A percentile compares a stretch with the other conserved stretches of the same genome.
Evolutionary conservation across 2,797 vertebrate species (phyloP).

Genomic region (Phyllotis vaccarum): DNA sequence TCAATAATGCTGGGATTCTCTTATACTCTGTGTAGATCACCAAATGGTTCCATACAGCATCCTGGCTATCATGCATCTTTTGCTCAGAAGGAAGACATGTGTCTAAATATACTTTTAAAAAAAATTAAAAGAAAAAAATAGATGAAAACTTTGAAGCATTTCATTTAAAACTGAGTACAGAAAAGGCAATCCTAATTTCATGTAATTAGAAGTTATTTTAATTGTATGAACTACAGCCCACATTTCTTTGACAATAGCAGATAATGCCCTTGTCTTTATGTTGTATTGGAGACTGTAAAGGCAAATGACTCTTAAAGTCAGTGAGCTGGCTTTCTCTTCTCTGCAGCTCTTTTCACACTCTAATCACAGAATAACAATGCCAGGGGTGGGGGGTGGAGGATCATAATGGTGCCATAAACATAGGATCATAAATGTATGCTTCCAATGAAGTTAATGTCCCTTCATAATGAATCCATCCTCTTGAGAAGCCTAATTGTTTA

Average conservation of each 20-base stretch:
- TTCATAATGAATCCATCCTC: constrained; percentile 45
- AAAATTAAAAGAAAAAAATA: neutral
- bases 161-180: constrained; percentile 27
- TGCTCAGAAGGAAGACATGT: neutral
- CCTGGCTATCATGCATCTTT: neutral
- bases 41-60: neutral
- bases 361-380: constrained; percentile 51
- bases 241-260: constrained; percentile 64
- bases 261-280: constrained; percentile 41
- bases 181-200: constrained; percentile 55
- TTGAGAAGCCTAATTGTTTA: constrained; percentile 53
- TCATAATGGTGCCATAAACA: constrained; percentile 58
- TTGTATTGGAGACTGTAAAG: constrained; percentile 64
- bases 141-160: constrained; percentile 33
- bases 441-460: constrained; percentile 66
- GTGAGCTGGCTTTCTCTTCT: constrained; percentile 46
- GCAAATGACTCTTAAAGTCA: constrained; percentile 58
- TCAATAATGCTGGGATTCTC: neutral
- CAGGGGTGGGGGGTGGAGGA: neutral
- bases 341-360: constrained; percentile 65
- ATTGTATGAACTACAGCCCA: constrained; percentile 38
- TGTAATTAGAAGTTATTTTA: constrained; percentile 72
- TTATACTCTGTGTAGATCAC: neutral
- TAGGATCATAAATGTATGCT: constrained; percentile 40
- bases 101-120: neutral